Percentiles rank a stretch among this genome's conserved stretches.
phyloP scores from a whole-genome alignment of 2,113 vertebrate genomes.

The Oenanthe melanoleuca region DNA sequence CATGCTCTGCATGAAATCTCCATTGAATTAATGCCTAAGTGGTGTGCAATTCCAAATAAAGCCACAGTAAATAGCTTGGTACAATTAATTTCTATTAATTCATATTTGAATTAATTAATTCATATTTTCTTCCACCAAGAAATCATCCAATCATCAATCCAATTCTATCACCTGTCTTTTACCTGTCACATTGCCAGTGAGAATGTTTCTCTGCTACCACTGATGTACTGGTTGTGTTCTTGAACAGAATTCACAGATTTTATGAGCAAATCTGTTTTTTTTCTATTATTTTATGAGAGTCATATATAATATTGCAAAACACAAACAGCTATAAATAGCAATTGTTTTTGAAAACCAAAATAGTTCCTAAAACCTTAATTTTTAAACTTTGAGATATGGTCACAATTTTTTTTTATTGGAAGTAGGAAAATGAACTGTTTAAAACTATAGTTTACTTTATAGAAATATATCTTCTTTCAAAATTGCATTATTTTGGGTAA shows the following conservation, averaged over 20 bases:
- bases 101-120: too few relatives aligned
- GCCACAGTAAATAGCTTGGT: neutral
- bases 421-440: neutral
- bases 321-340: neutral
- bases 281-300: neutral
- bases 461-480: neutral
- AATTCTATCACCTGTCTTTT: neutral
- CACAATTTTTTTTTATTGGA: neutral
- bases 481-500: neutral
- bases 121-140: neutral
- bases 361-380: neutral
- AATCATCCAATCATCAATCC: neutral
- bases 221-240: neutral
- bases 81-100: neutral
- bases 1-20: neutral
- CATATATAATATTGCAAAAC: neutral
- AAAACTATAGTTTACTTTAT: neutral
- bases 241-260: neutral
- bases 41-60: conserved; percentile 26
- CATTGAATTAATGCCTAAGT: conserved; percentile 26
- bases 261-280: neutral
- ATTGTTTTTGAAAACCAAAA: neutral
- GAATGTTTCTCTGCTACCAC: neutral
- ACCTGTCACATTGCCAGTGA: neutral
- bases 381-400: neutral